Percentiles rank a stretch among this genome's conserved stretches.
Evolutionary conservation across 1,140 invertebrate species (phyloP).

Genomic region (Magallana gigas): DNA sequence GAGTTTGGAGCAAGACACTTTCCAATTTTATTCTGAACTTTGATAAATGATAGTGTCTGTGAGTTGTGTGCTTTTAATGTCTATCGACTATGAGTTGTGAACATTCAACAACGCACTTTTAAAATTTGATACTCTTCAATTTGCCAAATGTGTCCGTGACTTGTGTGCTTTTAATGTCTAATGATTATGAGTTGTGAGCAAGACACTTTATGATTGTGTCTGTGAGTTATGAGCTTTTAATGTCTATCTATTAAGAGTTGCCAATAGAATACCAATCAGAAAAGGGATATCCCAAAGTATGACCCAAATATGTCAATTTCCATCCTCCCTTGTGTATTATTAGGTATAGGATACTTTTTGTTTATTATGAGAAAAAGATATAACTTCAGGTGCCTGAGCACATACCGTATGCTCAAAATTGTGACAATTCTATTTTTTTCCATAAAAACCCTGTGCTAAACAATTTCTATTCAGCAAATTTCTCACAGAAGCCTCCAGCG

Average conservation of each 20-base stretch:
- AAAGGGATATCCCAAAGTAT: neutral
- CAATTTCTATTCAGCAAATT: conserved; percentile 6
- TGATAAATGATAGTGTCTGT: neutral
- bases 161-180: neutral
- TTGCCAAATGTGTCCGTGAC: no score
- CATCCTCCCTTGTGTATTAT: conserved; percentile 5
- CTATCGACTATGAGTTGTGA: neutral
- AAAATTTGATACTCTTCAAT: no score
- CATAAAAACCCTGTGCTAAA: neutral
- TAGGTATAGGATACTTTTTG: neutral
- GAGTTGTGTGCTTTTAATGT: neutral
- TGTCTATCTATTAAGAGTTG: conserved; percentile 6
- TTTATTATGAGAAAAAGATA: conserved; percentile 7
- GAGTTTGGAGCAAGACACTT: neutral
- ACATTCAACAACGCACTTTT: neutral
- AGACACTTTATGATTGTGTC: neutral
- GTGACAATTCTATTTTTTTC: neutral
- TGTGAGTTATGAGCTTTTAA: neutral
- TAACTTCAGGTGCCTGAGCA: conserved; percentile 4
- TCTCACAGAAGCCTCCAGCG: conserved; percentile 3
- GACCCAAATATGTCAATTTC: neutral
- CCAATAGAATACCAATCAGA: neutral
- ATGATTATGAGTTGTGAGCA: neutral
- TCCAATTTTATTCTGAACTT: neutral
- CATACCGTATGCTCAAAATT: neutral